A percentile compares a stretch with the other conserved stretches of the same genome.
These are phyloP conservation scores for Polydesmus complanatus DNA, from an alignment of 2,888 invertebrate genomes.

Conservation along the genomic window DNA sequence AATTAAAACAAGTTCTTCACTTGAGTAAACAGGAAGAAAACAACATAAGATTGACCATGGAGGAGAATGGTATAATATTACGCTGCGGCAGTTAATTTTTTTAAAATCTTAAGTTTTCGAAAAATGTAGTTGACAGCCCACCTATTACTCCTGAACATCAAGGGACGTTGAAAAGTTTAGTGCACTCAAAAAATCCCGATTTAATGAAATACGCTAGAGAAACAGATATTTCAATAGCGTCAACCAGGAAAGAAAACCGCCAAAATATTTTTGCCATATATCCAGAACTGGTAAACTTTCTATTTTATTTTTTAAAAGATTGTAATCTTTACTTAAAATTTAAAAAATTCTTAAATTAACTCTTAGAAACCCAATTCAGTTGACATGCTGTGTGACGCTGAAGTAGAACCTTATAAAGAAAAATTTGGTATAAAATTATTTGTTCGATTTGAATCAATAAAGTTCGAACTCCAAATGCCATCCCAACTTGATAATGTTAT, in stretches of 20 bases:
- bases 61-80: constrained; percentile 16
- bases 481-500: constrained; percentile 60
- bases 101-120: not conserved
- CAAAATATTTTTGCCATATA: constrained; percentile 63
- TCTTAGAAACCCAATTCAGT: constrained; percentile 12
- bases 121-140: constrained; percentile 19
- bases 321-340: not conserved
- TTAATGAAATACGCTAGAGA: constrained; percentile 78
- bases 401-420: constrained; percentile 46
- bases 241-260: constrained; percentile 62
- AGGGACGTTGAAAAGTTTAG: constrained; percentile 71
- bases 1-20: constrained; percentile 67
- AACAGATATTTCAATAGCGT: constrained; percentile 72
- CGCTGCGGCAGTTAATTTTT: not conserved
- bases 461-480: constrained; percentile 68
- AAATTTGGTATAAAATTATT: constrained; percentile 74
- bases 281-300: constrained; percentile 38
- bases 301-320: constrained; percentile 9
- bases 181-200: constrained; percentile 63
- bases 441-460: constrained; percentile 66
- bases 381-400: constrained; percentile 25
- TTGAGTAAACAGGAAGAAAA: constrained; percentile 58
- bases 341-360: not conserved
- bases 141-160: constrained; percentile 21
- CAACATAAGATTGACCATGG: constrained; percentile 11